These are phyloP conservation scores for Acromyrmex echinatior DNA, from an alignment of 1,140 invertebrate species.

Conservation along the genomic window DNA sequence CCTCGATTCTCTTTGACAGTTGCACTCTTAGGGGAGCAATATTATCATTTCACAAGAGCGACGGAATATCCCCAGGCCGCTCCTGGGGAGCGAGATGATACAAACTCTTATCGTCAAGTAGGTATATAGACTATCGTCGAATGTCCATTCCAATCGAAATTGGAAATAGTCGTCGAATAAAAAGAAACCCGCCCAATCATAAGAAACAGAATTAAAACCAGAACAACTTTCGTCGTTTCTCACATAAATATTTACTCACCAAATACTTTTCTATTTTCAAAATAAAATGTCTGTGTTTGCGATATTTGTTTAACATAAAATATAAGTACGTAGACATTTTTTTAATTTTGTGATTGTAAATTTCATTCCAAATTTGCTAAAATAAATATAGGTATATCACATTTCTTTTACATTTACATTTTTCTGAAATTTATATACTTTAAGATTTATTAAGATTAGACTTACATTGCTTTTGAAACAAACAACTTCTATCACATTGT, in stretches of 20 bases:
- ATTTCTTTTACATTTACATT: neutral
- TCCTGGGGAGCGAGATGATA: conserved; percentile 25
- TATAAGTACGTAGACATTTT: neutral
- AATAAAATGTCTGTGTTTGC: neutral
- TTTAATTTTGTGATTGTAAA: neutral
- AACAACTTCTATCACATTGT: conserved; percentile 6
- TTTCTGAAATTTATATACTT: neutral
- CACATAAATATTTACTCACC: neutral
- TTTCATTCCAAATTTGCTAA: neutral
- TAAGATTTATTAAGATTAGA: conserved; percentile 9
- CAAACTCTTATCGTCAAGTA: conserved; percentile 25
- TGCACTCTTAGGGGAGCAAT: conserved; percentile 39
- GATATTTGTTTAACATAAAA: neutral
- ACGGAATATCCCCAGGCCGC: neutral
- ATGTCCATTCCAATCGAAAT: conserved; percentile 41
- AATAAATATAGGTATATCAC: neutral
- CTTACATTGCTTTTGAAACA: conserved; percentile 17
- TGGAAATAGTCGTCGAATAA: conserved; percentile 43
- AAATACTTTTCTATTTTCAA: neutral
- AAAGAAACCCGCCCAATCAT: neutral
- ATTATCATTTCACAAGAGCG: conserved; percentile 12
- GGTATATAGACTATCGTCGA: conserved; percentile 37
- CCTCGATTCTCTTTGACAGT: conserved; percentile 1
- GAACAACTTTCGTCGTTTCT: conserved; percentile 10
- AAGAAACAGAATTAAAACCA: neutral